Percentiles rank a stretch among this genome's conserved stretches.
Evolutionary conservation across 2,797 vertebrate species (phyloP).

Genomic region (Gadopsis bispinosus): DNA sequence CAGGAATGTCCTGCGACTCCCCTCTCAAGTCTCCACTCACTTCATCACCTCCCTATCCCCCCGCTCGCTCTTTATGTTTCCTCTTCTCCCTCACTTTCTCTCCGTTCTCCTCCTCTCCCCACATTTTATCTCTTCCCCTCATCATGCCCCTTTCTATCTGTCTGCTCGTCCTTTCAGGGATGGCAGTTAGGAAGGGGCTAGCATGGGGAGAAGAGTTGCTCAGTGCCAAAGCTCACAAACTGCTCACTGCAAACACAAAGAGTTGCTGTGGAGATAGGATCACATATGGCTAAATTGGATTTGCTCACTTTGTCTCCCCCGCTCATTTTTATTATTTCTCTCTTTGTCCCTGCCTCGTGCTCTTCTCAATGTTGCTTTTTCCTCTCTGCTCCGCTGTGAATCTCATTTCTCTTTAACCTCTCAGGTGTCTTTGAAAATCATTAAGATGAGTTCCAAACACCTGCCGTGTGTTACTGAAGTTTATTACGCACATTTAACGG

Average conservation of each 20-base stretch:
- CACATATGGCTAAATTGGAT: constrained; percentile 79
- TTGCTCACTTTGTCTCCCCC: constrained; percentile 58
- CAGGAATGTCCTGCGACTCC: constrained; percentile 82
- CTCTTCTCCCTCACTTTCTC: constrained; percentile 47
- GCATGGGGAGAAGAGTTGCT: constrained; percentile 52
- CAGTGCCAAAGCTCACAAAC: constrained; percentile 83
- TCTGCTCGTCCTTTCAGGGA: constrained; percentile 62
- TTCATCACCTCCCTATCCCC: constrained; percentile 72
- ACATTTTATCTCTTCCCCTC: constrained; percentile 53
- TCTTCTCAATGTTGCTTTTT: constrained; percentile 52
- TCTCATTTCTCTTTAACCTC: constrained; percentile 27
- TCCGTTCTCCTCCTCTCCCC: constrained; percentile 20
- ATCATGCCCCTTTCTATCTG: constrained; percentile 38
- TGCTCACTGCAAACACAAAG: constrained; percentile 76
- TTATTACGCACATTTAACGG: not conserved
- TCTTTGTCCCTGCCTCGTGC: constrained; percentile 39
- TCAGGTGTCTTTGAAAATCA: constrained; percentile 19
- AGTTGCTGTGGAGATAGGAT: constrained; percentile 84
- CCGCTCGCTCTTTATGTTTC: constrained; percentile 53
- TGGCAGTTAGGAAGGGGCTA: constrained; percentile 62
- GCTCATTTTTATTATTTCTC: constrained; percentile 58
- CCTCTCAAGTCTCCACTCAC: constrained; percentile 76
- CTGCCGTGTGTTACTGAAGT: constrained; percentile 4
- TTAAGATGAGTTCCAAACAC: constrained; percentile 22
- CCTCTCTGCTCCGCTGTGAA: constrained; percentile 37